Base-by-base conservation (phyloP, 2,797 vertebrate genomes). In the Knipowitschia caucasica region DNA sequence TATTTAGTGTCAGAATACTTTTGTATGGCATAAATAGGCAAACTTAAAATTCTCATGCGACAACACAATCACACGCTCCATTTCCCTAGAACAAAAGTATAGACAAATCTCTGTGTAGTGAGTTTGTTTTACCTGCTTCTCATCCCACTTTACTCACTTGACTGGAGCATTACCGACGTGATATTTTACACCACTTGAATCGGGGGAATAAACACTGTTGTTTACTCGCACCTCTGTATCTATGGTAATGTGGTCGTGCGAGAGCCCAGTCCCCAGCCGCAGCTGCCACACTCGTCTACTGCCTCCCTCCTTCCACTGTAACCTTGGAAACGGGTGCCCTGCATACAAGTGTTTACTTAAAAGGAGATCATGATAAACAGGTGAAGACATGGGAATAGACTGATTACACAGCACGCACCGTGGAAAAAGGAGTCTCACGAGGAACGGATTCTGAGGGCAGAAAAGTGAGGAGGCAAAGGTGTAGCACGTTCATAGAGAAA, bases 201-300 rank as follows among this genome's bases (percentile, higher is more conserved):
- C 12, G 10, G 7, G 59, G 59, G 71, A 73, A 67, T 77, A 65
- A 69, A 50, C 54, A 62, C 51, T 25, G 36, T 64, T 82, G 75
- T 81, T 82, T 73, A 74, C 75, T 69, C 65, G 50, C 50, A 33
- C 51, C 64, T 64, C 64, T 59, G 74, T 77, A 72, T 84, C 77
- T 74, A 80, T 75, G 81, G 79, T 62, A 30, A 77, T 81, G 73
- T 77, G 39, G 64, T 80, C 86, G 79, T 77, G 64, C 80, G 80
- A 80, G 81, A 85, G 70, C 71, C 72, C 68, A 79, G 69, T 82
- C 77, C 78, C 77, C 64, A 78, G 83, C 59, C 76, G 72, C 83
- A 86, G 80, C 82, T 85, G 86, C 78, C 82, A 83, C 73, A 67
- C 72, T 84, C 82, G 84, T 87, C 83, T 85, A 86, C 69, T 81